Evolutionary conservation across 2,888 invertebrate genomes (phyloP), one percentile per base, ranked within the genome.

Genomic region (Buathra laborator): DNA sequence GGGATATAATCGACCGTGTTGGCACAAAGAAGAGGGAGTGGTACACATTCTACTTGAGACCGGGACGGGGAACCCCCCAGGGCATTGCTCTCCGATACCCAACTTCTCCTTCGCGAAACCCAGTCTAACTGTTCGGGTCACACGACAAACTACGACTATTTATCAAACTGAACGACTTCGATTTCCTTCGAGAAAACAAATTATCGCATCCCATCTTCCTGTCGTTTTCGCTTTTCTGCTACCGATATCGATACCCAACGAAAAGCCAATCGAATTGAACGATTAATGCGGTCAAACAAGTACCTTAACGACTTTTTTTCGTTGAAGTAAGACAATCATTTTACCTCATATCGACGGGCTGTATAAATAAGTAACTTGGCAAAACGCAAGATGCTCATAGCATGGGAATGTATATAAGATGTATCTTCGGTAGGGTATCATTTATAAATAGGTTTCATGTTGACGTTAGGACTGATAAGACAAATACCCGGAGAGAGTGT

Each of bases 121-220:
- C n/a, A n/a, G 10, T 19, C 32, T 3, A 37, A 32, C 14, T 78
- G 46, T 29, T 16, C 29, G 44, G 32, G 44, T 2, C 53, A 72
- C 64, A 51, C 67, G 37, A 80, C 66, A 19, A 46, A 74, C 53
- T 74, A 53, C 64, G 16, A 66, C 66, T 51, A 72, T 80, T 80
- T 80, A 51, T 80, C 80, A 80, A 64, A 53, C 72, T 48, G 12
- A 80, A 72, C 66, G 66, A 74, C 66, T 80, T 67, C 72, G 72
- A 80, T 67, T 56, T 56, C 19, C 67, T 53, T 56, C 43, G 66
- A 72, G 72, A 24, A 80, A 74, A 74, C 66, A 74, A 80, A 72
- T 74, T 53, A 80, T 67, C 24, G 24, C 19, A 71, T 71, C 37
- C 37, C 71, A 79, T 79, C 71, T 79, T 71, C 64, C 51, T 10